A percentile compares a stretch with the other conserved stretches of the same genome.
These are phyloP conservation scores for Octonoba sinensis DNA, from an alignment of 2,888 invertebrate genomes.

Conservation along the genomic window DNA sequence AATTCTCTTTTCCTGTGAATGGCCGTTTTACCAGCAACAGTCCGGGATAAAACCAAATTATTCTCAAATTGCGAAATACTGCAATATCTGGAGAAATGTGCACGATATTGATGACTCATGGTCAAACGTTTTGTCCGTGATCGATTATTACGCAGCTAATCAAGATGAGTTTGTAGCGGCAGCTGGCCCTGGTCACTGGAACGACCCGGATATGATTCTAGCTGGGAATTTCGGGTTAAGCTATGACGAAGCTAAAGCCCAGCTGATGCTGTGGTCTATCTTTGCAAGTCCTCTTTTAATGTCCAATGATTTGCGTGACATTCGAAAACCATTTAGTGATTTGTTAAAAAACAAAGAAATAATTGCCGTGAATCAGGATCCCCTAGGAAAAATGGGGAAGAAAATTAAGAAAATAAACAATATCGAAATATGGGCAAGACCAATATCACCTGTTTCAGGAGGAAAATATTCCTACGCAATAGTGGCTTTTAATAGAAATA, in stretches of 20 bases:
- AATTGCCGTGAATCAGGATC: conserved; percentile 94
- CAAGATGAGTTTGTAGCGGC: conserved; percentile 83
- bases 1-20: conserved; percentile 97
- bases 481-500: conserved; percentile 86
- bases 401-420: conserved; percentile 76
- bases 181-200: conserved; percentile 96
- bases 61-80: conserved; percentile 85
- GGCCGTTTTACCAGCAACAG: conserved; percentile 94
- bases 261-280: conserved; percentile 97
- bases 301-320: conserved; percentile 93
- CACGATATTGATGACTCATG: conserved; percentile 97
- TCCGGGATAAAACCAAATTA: conserved; percentile 77
- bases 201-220: conserved; percentile 98
- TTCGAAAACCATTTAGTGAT: conserved; percentile 88
- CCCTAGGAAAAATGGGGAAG: conserved; percentile 90
- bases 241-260: conserved; percentile 93
- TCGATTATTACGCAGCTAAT: conserved; percentile 90
- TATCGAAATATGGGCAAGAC: conserved; percentile 92
- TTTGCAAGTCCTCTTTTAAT: conserved; percentile 94
- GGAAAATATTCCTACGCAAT: conserved; percentile 89
- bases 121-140: conserved; percentile 83
- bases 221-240: conserved; percentile 95
- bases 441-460: conserved; percentile 85
- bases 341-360: conserved; percentile 92
- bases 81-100: conserved; percentile 96